These are phyloP conservation scores for Petrolisthes cinctipes DNA, from an alignment of 2,888 invertebrate genomes.

Conservation along the genomic window DNA sequence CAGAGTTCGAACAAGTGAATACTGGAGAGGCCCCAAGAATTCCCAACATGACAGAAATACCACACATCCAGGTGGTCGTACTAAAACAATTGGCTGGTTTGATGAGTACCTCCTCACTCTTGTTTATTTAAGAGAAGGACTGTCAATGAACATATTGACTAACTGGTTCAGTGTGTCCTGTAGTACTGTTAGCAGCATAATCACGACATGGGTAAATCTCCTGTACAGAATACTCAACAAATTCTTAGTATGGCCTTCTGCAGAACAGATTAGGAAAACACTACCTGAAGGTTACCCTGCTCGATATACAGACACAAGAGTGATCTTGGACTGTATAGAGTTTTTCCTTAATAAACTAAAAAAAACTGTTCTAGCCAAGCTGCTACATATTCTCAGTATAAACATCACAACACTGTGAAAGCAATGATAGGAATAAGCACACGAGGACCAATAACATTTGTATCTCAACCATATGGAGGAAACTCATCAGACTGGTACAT, in stretches of 20 bases:
- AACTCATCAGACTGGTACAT: conserved; percentile 6
- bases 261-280: neutral
- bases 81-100: neutral
- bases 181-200: neutral
- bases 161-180: neutral
- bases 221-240: neutral
- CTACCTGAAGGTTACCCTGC: neutral
- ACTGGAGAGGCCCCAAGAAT: too few species aligned
- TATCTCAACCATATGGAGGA: conserved; percentile 13
- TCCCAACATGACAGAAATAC: neutral
- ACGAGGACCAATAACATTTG: conserved; percentile 5
- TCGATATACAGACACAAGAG: neutral
- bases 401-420: conserved; percentile 15
- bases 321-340: conserved; percentile 16
- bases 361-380: conserved; percentile 4
- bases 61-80: neutral
- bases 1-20: too few species aligned
- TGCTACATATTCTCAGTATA: conserved; percentile 1
- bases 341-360: neutral
- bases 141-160: neutral
- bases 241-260: conserved; percentile 2
- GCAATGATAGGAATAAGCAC: conserved; percentile 1
- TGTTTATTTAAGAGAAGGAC: neutral
- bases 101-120: conserved; percentile 4
- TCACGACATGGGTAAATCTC: conserved; percentile 11